phyloP scores from a whole-genome alignment of 2,797 vertebrate genomes.

The Parambassis ranga region DNA sequence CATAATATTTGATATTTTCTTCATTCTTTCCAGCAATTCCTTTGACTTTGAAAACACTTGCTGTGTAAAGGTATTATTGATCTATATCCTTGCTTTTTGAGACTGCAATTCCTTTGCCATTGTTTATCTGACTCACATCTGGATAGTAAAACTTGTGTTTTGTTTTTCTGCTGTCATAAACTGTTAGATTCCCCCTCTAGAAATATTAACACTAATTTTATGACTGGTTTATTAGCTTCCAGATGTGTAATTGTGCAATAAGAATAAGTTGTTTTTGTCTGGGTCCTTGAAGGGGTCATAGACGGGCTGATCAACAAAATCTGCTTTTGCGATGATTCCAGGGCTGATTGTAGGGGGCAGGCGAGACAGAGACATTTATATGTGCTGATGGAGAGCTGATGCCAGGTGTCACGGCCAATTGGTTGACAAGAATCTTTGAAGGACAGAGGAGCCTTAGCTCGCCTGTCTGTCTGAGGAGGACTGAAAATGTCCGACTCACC shows the following conservation, averaged over 20 bases:
- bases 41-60: too few relatives aligned
- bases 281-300: not conserved
- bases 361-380: slow-evolving; percentile 48
- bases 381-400: slow-evolving; percentile 53
- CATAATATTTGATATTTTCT: too few relatives aligned
- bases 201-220: not conserved
- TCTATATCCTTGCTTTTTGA: too few relatives aligned
- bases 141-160: too few relatives aligned
- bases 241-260: not conserved
- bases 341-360: slow-evolving; percentile 12
- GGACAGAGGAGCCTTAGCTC: slow-evolving; percentile 10
- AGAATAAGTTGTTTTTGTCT: not conserved
- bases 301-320: not conserved
- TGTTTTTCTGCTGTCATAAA: not conserved
- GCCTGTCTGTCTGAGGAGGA: slow-evolving; percentile 41
- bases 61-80: too few relatives aligned
- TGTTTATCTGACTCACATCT: too few relatives aligned
- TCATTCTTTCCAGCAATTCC: too few relatives aligned
- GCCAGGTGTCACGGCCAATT: slow-evolving; percentile 32
- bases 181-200: not conserved
- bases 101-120: too few relatives aligned
- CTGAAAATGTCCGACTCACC: slow-evolving; percentile 73
- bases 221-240: not conserved
- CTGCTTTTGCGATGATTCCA: not conserved
- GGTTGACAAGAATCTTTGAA: slow-evolving; percentile 20